Conservation (phyloP, 2,888 invertebrate genomes). For the Caenorhabditis sp. region DNA sequence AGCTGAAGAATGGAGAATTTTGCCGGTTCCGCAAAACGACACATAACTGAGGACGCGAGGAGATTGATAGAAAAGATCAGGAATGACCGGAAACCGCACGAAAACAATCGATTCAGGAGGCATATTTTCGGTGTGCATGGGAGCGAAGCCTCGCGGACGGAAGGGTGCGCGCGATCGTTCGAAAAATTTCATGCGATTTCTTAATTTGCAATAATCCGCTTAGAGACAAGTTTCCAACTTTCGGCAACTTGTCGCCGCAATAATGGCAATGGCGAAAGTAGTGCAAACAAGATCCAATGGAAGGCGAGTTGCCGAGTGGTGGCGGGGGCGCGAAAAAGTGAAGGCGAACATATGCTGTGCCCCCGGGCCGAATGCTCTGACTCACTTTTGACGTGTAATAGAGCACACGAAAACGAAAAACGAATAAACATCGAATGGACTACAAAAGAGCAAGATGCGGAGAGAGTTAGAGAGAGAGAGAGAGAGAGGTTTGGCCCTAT, state of each 20-base stretch:
- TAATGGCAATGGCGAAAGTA: conserved; percentile 40
- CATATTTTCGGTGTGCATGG: conserved; percentile 18
- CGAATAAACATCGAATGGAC: conserved; percentile 47
- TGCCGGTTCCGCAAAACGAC: neutral
- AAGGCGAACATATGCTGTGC: conserved; percentile 48
- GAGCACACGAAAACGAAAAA: conserved; percentile 27
- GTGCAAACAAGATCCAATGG: conserved; percentile 47
- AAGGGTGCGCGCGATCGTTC: conserved; percentile 35
- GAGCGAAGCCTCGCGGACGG: conserved; percentile 1
- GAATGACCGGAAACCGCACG: conserved; percentile 21
- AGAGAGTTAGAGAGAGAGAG: neutral
- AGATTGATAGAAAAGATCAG: conserved; percentile 25
- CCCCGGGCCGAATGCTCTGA: conserved; percentile 33
- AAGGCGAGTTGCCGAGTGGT: conserved; percentile 22
- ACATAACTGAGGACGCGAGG: neutral
- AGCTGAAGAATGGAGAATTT: conserved; percentile 26
- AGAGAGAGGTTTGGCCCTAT: conserved; percentile 6
- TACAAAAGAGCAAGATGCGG: neutral
- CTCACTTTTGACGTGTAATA: conserved; percentile 43
- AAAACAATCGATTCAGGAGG: conserved; percentile 16
- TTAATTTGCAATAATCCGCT: conserved; percentile 55
- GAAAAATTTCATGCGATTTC: conserved; percentile 43
- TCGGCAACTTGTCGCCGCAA: conserved; percentile 47
- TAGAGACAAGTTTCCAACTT: conserved; percentile 48
- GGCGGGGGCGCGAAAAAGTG: conserved; percentile 12